These are phyloP conservation scores for Phyto melanocephala DNA, from an alignment of 2,888 invertebrate genomes.

Conservation along the genomic window DNA sequence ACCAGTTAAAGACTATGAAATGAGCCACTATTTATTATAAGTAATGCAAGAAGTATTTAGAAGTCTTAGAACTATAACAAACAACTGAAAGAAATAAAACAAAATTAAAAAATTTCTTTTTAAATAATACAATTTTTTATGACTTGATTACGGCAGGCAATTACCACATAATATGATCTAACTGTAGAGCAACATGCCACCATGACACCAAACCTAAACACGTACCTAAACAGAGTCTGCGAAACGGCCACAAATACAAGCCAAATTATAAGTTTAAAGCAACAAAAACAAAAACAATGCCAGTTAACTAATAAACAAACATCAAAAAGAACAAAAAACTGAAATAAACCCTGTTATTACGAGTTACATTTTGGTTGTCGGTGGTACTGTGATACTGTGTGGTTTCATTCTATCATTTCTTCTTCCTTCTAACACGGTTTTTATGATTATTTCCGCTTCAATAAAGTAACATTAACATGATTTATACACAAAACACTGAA, in stretches of 20 bases:
- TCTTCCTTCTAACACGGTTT: constrained; percentile 25
- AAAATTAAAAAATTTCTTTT: constrained; percentile 9
- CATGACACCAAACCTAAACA: constrained; percentile 19
- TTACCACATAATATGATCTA: constrained; percentile 65
- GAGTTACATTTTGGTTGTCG: background rate
- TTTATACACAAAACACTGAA: constrained; percentile 11
- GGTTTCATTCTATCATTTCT: background rate
- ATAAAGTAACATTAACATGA: constrained; percentile 64
- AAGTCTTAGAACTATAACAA: constrained; percentile 1
- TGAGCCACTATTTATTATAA: no score
- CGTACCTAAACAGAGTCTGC: background rate
- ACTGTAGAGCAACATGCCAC: constrained; percentile 63
- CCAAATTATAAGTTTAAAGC: no score
- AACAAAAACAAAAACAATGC: no score
- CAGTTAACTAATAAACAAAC: no score
- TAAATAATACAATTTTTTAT: constrained; percentile 40
- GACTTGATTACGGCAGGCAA: constrained; percentile 63
- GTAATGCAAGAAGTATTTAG: no score
- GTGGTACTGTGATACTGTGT: background rate
- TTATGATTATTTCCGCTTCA: constrained; percentile 63
- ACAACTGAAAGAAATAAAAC: background rate
- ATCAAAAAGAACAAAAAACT: background rate
- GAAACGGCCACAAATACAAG: background rate
- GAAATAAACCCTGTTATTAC: constrained; percentile 54
- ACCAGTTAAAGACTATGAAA: no score